Conservation (phyloP, 2,888 invertebrate genomes). For the Iphiclides podalirius region DNA sequence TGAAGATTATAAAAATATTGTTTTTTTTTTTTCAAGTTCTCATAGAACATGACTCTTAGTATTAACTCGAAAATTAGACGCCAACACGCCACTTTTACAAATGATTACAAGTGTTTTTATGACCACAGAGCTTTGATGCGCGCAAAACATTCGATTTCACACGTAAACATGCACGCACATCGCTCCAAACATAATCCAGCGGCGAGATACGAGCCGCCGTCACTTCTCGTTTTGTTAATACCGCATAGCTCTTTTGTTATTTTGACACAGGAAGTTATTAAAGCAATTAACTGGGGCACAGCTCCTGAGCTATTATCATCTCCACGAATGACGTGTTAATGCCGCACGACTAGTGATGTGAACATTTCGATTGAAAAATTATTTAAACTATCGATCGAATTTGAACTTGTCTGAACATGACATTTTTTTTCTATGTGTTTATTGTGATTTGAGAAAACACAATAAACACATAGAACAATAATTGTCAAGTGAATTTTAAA, state of each 20-base stretch:
- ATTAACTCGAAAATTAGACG: too few species aligned
- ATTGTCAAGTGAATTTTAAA: too few species aligned
- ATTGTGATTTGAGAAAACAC: too few species aligned
- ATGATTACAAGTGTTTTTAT: too few species aligned
- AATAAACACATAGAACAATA: too few species aligned
- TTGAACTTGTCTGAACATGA: neutral
- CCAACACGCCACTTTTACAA: too few species aligned
- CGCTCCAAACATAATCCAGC: slow-evolving; percentile 45
- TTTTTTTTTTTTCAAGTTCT: too few species aligned
- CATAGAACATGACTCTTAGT: too few species aligned
- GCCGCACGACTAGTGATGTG: slow-evolving; percentile 58
- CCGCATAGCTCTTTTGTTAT: slow-evolving; percentile 76
- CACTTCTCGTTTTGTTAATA: slow-evolving; percentile 69
- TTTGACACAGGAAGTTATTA: slow-evolving; percentile 81
- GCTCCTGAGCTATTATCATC: slow-evolving; percentile 75
- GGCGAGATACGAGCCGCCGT: slow-evolving; percentile 47
- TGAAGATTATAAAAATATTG: too few species aligned
- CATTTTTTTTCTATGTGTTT: too few species aligned
- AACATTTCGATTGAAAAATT: neutral
- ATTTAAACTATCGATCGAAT: neutral
- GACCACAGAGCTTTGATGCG: too few species aligned
- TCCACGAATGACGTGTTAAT: slow-evolving; percentile 78
- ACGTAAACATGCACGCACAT: slow-evolving; percentile 1
- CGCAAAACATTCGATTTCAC: slow-evolving; percentile 1
- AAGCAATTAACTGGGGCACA: slow-evolving; percentile 78